A percentile compares a stretch with the other conserved stretches of the same genome.
Conservation (phyloP, 2,888 invertebrate genomes). For the Mystacides longicornis region DNA sequence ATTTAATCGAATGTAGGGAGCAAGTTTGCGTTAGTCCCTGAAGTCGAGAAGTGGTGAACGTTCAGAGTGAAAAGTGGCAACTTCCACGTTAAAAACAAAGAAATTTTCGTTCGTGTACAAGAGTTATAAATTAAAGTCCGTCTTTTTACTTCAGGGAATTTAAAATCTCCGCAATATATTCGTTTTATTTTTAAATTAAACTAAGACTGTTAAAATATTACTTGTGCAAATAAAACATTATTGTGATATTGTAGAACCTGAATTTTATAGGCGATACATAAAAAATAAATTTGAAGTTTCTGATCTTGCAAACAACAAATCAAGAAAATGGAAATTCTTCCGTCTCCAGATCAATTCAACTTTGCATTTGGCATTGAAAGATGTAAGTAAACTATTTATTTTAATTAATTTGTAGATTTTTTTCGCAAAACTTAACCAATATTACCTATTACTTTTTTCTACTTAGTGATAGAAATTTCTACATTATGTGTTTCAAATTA, state of each 20-base stretch:
- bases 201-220: constrained; percentile 30
- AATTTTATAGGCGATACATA: neutral
- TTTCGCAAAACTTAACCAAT: too few relatives aligned
- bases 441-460: too few relatives aligned
- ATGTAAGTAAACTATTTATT: constrained; percentile 43
- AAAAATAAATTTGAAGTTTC: constrained; percentile 36
- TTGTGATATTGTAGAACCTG: constrained; percentile 37
- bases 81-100: constrained; percentile 28
- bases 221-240: constrained; percentile 44
- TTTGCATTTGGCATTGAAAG: constrained; percentile 70
- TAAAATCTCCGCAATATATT: constrained; percentile 30
- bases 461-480: too few relatives aligned
- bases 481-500: too few relatives aligned
- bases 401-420: neutral
- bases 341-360: constrained; percentile 61
- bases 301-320: constrained; percentile 43
- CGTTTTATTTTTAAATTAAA: constrained; percentile 27
- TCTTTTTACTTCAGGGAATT: constrained; percentile 1
- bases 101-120: constrained; percentile 13
- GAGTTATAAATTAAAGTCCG: neutral
- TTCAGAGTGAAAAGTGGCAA: constrained; percentile 36
- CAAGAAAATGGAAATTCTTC: constrained; percentile 69
- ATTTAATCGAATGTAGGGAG: constrained; percentile 38
- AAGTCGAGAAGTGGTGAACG: constrained; percentile 30
- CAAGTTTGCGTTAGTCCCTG: constrained; percentile 45